Evolutionary conservation across 2,797 vertebrate species (phyloP).

Genomic region (Eulemur mongoz): DNA sequence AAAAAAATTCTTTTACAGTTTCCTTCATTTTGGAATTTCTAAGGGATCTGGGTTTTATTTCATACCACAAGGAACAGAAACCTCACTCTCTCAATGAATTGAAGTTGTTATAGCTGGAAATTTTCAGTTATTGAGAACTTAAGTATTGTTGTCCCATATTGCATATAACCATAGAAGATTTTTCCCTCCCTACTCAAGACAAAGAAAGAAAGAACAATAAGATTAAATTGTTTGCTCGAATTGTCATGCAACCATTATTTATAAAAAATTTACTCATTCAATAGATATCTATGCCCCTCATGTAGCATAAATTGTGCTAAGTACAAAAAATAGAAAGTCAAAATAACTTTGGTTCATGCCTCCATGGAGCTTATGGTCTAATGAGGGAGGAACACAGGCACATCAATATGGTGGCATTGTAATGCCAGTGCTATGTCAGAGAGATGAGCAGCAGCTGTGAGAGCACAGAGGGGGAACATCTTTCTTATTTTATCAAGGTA

Average conservation of each 20-base stretch:
- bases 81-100: not conserved
- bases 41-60: not conserved
- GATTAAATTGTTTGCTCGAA: not conserved
- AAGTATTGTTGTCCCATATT: not conserved
- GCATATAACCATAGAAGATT: not conserved
- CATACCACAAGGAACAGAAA: not conserved
- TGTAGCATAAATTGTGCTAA: not conserved
- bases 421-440: not conserved
- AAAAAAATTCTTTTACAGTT: not conserved
- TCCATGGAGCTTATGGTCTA: not conserved
- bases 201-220: not conserved
- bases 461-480: not conserved
- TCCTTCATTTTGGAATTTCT: not conserved
- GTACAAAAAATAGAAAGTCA: not conserved
- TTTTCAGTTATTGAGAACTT: not conserved
- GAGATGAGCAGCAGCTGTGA: not conserved
- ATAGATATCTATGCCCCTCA: not conserved
- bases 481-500: not conserved
- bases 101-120: not conserved
- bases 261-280: not conserved
- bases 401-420: not conserved
- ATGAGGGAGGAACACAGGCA: not conserved
- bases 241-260: not conserved
- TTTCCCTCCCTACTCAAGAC: not conserved
- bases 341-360: not conserved